Evolutionary conservation across 2,797 vertebrate genomes (phyloP).

Genomic region (Gadopsis marmoratus): DNA sequence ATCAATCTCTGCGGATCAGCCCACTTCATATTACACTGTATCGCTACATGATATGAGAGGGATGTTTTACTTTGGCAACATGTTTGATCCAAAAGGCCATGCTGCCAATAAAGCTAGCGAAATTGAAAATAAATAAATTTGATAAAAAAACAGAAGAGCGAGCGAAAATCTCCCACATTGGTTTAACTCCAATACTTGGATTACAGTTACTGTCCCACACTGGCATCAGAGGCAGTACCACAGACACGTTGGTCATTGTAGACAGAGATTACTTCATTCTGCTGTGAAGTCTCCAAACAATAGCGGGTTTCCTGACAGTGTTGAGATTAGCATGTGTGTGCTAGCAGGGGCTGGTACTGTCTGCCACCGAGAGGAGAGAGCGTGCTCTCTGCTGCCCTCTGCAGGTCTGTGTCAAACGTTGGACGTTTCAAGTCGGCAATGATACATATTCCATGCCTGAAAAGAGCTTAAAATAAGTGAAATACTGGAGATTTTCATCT

Average conservation of each 20-base stretch:
- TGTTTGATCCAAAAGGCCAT: too few relatives aligned
- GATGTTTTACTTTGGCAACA: too few relatives aligned
- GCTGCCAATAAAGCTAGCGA: too few relatives aligned
- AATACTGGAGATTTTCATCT: not conserved
- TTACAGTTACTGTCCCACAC: not conserved
- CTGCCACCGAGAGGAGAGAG: not conserved
- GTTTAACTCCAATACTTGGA: not conserved
- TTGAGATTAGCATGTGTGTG: conserved; percentile 8
- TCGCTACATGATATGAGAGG: not conserved
- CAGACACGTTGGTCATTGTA: not conserved
- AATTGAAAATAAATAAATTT: too few relatives aligned
- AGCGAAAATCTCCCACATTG: not conserved
- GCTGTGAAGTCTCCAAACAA: conserved; percentile 23
- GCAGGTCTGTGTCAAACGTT: not conserved
- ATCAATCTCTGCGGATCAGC: too few relatives aligned
- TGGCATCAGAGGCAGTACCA: not conserved
- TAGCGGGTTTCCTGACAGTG: conserved; percentile 28
- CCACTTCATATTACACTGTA: too few relatives aligned
- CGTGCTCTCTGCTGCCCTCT: not conserved
- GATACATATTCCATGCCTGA: not conserved
- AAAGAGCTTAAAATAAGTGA: not conserved
- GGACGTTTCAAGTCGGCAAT: not conserved
- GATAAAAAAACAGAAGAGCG: not conserved
- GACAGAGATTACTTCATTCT: not conserved
- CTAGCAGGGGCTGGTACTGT: not conserved